Percentiles rank a stretch among this genome's conserved stretches.
These are phyloP conservation scores for Theretra japonica DNA, from an alignment of 2,888 invertebrate genomes.

Conservation along the genomic window DNA sequence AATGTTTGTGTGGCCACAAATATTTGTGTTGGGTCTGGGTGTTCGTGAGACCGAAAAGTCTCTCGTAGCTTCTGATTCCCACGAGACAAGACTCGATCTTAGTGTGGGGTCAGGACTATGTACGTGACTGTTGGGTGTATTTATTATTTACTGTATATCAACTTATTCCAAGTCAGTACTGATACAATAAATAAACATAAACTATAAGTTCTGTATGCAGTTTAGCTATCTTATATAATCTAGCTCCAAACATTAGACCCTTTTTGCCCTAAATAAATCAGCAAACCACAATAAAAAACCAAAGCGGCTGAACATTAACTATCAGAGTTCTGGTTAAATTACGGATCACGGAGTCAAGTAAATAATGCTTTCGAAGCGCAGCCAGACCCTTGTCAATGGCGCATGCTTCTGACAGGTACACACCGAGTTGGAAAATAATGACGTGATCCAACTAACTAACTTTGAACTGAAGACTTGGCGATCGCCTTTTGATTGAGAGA, in stretches of 20 bases:
- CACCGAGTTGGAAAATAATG: conserved; percentile 36
- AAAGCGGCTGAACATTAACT: conserved; percentile 1
- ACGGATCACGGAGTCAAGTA: conserved; percentile 57
- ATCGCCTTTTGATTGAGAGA: conserved; percentile 1
- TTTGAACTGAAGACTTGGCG: not conserved
- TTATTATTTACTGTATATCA: too few species aligned
- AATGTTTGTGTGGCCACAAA: too few species aligned
- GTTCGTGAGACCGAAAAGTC: too few species aligned
- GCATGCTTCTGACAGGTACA: conserved; percentile 64
- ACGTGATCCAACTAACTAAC: conserved; percentile 24
- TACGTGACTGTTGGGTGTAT: too few species aligned
- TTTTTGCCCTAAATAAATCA: not conserved
- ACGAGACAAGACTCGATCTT: too few species aligned
- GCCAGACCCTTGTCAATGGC: conserved; percentile 70
- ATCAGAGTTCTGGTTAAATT: conserved; percentile 44
- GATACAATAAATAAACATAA: too few species aligned
- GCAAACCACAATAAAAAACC: not conserved
- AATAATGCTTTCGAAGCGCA: conserved; percentile 57
- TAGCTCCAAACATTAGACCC: too few species aligned
- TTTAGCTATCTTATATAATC: not conserved
- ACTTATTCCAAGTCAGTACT: too few species aligned
- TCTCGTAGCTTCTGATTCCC: too few species aligned
- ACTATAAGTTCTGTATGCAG: too few species aligned
- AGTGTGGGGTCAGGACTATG: too few species aligned
- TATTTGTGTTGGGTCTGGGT: too few species aligned